Percentiles rank a stretch among this genome's conserved stretches.
Conservation (phyloP, 2,113 vertebrate genomes). For the Nyctibius bracteatus region DNA sequence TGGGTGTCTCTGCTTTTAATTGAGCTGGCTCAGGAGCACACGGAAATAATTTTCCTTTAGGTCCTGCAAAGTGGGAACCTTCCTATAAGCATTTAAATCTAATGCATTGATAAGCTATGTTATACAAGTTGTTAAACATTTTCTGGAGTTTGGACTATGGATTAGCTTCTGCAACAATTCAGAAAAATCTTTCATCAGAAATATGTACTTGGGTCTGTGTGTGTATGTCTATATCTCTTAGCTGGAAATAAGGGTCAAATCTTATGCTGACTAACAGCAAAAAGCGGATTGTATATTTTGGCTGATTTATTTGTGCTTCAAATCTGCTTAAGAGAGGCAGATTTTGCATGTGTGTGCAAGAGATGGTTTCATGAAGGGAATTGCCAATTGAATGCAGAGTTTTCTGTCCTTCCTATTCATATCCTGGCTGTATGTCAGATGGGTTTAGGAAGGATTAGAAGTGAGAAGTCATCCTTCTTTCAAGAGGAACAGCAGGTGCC, state of each 20-base stretch:
- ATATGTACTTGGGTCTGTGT: fast-evolving
- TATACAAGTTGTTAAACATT: neutral
- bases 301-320: neutral
- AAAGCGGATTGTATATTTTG: neutral
- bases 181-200: neutral
- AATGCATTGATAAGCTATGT: neutral
- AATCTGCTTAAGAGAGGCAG: neutral
- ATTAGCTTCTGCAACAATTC: neutral
- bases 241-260: neutral
- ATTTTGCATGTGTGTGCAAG: neutral
- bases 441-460: neutral
- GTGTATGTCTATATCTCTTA: neutral
- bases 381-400: neutral
- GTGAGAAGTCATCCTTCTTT: neutral
- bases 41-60: neutral
- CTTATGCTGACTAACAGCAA: fast-evolving
- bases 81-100: neutral
- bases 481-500: neutral
- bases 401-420: neutral
- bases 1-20: neutral
- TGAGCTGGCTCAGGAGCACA: neutral
- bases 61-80: neutral
- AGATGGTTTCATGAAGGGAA: neutral
- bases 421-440: neutral
- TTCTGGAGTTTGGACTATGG: neutral